These are phyloP conservation scores for Drosophila littoralis DNA, from an alignment of 1,140 invertebrate species.

Conservation along the genomic window DNA sequence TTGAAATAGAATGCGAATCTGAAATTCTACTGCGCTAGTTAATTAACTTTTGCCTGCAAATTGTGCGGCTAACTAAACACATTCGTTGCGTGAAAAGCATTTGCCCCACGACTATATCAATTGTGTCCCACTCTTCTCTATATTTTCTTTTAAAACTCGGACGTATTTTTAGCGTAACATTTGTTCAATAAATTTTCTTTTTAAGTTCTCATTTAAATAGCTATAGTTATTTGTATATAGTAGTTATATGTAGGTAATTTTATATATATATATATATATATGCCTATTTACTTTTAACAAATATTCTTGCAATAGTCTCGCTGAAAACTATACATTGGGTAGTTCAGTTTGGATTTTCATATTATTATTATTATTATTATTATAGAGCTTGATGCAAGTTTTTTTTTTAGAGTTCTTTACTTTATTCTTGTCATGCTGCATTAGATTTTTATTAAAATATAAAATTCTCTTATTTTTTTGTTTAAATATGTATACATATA, in stretches of 20 bases:
- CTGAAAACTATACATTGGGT: slow-evolving; percentile 47
- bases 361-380: slow-evolving; percentile 29
- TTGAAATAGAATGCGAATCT: slow-evolving; percentile 26
- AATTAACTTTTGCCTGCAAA: neutral
- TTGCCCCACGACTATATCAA: neutral
- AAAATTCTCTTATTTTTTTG: slow-evolving; percentile 57
- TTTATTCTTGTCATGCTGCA: slow-evolving; percentile 35
- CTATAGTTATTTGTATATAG: slow-evolving; percentile 44
- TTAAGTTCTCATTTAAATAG: slow-evolving; percentile 18
- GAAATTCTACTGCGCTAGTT: slow-evolving; percentile 7
- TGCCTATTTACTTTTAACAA: slow-evolving; percentile 57
- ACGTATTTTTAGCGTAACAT: slow-evolving; percentile 40
- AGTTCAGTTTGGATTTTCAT: slow-evolving; percentile 28
- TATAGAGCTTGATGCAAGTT: slow-evolving; percentile 22
- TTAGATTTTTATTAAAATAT: slow-evolving; percentile 77
- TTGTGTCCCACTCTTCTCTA: slow-evolving; percentile 1
- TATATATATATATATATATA: slow-evolving; percentile 22
- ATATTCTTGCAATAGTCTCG: slow-evolving; percentile 41
- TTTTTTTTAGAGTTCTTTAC: slow-evolving; percentile 5
- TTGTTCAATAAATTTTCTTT: slow-evolving; percentile 30
- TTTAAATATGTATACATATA: slow-evolving; percentile 38
- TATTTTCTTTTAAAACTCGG: slow-evolving; percentile 10
- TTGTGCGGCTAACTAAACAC: neutral
- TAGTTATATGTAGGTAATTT: slow-evolving; percentile 29
- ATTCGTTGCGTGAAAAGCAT: neutral